Percentiles rank a stretch among this genome's conserved stretches.
Conservation (phyloP, 1,140 invertebrate species). For the Dinoponera quadriceps region DNA sequence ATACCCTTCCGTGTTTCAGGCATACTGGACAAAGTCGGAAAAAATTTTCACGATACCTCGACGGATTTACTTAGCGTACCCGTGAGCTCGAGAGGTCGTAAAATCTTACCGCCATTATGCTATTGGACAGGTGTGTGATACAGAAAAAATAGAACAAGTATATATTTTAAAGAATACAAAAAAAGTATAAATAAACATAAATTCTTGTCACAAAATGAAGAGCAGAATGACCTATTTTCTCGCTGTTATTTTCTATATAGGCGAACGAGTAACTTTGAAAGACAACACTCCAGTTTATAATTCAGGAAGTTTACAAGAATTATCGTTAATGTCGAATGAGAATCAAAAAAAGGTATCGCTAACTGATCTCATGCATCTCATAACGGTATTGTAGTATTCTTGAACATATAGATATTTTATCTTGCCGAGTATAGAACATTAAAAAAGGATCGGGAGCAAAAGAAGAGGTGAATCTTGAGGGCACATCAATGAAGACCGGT, state of each 20-base stretch:
- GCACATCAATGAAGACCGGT: neutral
- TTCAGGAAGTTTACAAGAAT: constrained; percentile 50
- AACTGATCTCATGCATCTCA: no score
- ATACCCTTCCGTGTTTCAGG: constrained; percentile 6
- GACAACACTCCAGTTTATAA: constrained; percentile 68
- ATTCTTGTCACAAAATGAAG: neutral
- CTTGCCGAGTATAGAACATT: neutral
- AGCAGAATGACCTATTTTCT: neutral
- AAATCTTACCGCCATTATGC: constrained; percentile 68
- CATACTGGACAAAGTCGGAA: neutral
- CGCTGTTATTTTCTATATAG: constrained; percentile 54
- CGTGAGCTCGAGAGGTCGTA: constrained; percentile 71
- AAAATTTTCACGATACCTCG: constrained; percentile 1
- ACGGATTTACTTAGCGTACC: constrained; percentile 37
- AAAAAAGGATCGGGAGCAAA: neutral
- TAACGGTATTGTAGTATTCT: neutral
- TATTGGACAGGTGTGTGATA: constrained; percentile 72
- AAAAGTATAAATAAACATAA: constrained; percentile 12
- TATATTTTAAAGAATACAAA: constrained; percentile 11
- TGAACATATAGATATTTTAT: neutral
- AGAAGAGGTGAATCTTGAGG: neutral
- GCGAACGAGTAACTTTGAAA: constrained; percentile 70
- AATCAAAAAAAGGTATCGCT: neutral
- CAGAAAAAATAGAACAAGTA: neutral
- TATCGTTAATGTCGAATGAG: neutral